These are phyloP conservation scores for Sarcophaga peregrina DNA, from an alignment of 1,140 invertebrate genomes.

Conservation along the genomic window DNA sequence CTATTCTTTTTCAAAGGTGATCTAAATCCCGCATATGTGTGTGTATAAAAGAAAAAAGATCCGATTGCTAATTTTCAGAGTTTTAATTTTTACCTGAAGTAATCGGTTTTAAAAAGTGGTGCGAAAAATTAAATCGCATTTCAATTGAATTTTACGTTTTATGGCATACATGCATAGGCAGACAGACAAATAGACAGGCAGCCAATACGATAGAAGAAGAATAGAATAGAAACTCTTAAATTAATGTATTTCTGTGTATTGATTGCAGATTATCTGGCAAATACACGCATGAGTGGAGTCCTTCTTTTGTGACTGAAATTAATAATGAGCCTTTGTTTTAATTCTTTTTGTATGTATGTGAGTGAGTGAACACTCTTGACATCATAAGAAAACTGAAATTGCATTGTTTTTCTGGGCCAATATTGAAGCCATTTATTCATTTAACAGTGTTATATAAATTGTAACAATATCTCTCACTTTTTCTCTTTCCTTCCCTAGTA, in stretches of 20 bases:
- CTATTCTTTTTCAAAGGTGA: no score
- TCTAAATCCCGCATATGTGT: no score
- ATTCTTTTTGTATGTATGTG: neutral
- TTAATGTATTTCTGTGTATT: neutral
- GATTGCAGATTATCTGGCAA: conserved; percentile 6
- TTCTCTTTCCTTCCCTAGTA: neutral
- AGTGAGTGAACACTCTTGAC: neutral
- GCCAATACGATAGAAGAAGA: neutral
- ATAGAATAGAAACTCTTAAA: neutral
- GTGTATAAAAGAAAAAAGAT: no score
- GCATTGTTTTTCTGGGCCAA: neutral
- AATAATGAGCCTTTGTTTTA: conserved; percentile 12
- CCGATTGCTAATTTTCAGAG: no score
- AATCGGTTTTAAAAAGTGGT: conserved; percentile 16
- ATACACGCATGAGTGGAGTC: conserved; percentile 19
- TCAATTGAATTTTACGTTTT: neutral
- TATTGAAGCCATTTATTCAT: conserved; percentile 15
- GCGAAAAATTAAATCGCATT: conserved; percentile 27
- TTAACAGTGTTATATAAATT: neutral
- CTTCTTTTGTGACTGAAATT: neutral
- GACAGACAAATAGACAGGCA: neutral
- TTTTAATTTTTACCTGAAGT: neutral
- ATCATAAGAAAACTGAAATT: neutral
- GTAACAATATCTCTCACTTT: neutral
- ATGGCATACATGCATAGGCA: neutral